Evolutionary conservation across 2,113 vertebrate species (phyloP), one percentile per base, ranked within the genome.

Genomic region (Glaucidium brasilianum): DNA sequence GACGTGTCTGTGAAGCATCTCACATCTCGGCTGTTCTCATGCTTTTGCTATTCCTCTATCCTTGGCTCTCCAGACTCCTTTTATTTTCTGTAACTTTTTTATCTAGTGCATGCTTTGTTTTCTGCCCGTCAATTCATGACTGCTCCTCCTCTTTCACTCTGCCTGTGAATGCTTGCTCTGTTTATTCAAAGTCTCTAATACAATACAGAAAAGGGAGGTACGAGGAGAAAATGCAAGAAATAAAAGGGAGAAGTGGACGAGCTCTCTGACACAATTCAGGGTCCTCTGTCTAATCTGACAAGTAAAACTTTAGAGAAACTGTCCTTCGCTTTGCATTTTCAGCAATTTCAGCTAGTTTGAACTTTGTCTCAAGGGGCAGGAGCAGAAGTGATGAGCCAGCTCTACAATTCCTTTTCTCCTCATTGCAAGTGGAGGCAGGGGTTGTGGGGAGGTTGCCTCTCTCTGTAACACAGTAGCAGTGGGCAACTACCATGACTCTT

Each of bases 51-150:
- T 94, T 96, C 60, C n/a, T 88, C 64, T 45, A 30, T 90, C 52
- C 52, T 95, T 11, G 0, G 64, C 52, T 64, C 76, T 84, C 68
- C 0, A 3, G 47, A 52, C 47, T 95, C 37, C 64, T 92, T 92
- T 92, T 81, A 73, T 96, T 89, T 91, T 76, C 69, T 81, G 68
- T 96, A 89, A 78, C 64, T 94, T 91, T 81, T 88, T 60, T 85
- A 60, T 94, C 43, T 92, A 78, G 84, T 0, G 0, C 17, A 25
- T 4, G 43, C 76, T 97, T 95, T 94, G 86, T 94, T 96, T 12
- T 4, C 63, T 89, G 64, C 84, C 67, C 2, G 15, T 91, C 84
- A 77, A 91, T 64, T 80, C 7, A 10, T 84, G 79, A 64, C 88
- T 71, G 64, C 66, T 92, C 76, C 67, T 96, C 77, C 62, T 85